Evolutionary conservation across 2,888 invertebrate species (phyloP).

Genomic region (Drosophila colorata): DNA sequence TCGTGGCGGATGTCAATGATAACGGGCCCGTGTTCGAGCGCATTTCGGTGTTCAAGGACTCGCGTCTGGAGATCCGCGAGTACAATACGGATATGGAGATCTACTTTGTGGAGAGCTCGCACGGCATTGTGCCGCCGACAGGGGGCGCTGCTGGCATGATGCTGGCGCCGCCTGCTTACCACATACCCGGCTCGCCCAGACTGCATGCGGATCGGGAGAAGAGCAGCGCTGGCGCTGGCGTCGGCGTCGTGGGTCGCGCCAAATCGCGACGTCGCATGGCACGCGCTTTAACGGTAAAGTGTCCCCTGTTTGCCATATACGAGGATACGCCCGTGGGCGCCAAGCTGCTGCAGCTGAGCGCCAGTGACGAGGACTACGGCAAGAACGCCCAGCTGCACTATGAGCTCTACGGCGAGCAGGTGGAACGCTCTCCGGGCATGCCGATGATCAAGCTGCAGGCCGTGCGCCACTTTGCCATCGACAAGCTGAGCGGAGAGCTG

Average conservation of each 20-base stretch:
- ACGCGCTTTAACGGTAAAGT: constrained; percentile 64
- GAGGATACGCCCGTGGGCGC: constrained; percentile 91
- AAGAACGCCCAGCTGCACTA: constrained; percentile 90
- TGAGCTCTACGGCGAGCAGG: constrained; percentile 89
- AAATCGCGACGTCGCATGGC: constrained; percentile 64
- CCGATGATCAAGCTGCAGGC: constrained; percentile 60
- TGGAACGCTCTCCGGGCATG: constrained; percentile 86
- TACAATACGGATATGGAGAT: constrained; percentile 87
- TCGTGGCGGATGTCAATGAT: constrained; percentile 92
- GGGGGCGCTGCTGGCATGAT: constrained; percentile 64
- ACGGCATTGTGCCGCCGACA: constrained; percentile 48
- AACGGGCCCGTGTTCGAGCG: constrained; percentile 90
- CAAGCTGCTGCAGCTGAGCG: constrained; percentile 89
- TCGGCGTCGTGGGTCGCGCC: constrained; percentile 47
- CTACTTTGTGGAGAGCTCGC: constrained; percentile 83
- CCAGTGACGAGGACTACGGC: constrained; percentile 90
- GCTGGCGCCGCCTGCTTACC: constrained; percentile 75
- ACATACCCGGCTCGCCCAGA: constrained; percentile 83
- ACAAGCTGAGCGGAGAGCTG: constrained; percentile 91
- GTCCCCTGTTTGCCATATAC: constrained; percentile 89
- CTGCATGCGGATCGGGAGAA: constrained; percentile 58
- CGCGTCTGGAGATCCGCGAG: constrained; percentile 89
- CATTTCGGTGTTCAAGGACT: constrained; percentile 89
- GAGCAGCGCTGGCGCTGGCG: constrained; percentile 5
- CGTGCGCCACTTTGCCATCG: constrained; percentile 89